Base-by-base conservation (phyloP, 2,797 vertebrate species). In the Bradypodion pumilum region DNA sequence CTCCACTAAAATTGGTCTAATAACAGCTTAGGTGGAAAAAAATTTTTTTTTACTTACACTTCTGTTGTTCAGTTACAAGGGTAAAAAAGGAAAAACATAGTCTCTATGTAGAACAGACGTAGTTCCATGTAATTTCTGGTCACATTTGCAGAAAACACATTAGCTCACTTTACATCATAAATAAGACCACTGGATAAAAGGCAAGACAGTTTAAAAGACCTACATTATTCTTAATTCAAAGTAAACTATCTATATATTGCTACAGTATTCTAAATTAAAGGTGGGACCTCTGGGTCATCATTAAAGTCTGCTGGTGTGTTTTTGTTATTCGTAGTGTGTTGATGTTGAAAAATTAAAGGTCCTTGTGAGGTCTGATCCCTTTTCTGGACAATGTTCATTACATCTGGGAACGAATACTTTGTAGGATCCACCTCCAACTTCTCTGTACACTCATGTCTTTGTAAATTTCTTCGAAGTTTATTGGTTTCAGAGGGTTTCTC, bases 271-370 rank as follows among this genome's bases (percentile, higher is more conserved):
- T 90, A 98, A 1, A 98, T 95, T 86, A 99, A 94, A 0, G 97
- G 97, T 21, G 98, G 98, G 49, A 99, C 97, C 1, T 98, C 97
- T 0, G 96, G 95, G 70, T 97, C 91, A 52, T 98, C 97, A 86
- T 96, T 94, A 81, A 97, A 97, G 80, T 87, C 94, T n/a, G 69
- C 88, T 10, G 3, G 78, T 52, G 70, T 85, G 27, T 89, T 81
- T 79, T 81, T 80, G 65, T 0, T 82, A 25, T 82, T 82, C 5
- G 35, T 0, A 29, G n/a, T 4, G 19, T 72, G 79, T 0, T 76
- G 78, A 44, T 79, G 89, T 12, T 89, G 86, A 0, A 93, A 25
- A 7, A 74, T 94, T 86, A 95, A 68, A 3, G 95, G 96, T 19
- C 96, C 95, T 73, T 87, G 91, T 66, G 75, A 84, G 56, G 19